These are phyloP conservation scores for Physella acuta DNA, from an alignment of 1,140 invertebrate species.

Conservation along the genomic window DNA sequence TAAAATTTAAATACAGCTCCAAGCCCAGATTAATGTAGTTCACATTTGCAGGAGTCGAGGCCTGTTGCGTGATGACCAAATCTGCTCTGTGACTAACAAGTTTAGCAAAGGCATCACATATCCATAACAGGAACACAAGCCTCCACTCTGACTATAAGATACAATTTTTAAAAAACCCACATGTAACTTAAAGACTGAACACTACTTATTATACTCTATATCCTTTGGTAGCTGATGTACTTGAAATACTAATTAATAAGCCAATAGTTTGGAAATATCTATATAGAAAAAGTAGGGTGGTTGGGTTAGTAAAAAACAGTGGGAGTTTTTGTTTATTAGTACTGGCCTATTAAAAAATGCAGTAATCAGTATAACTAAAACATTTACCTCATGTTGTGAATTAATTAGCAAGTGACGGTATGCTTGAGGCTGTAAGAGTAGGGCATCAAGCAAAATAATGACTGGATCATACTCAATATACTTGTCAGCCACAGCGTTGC, in stretches of 20 bases:
- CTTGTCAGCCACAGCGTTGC: slow-evolving; percentile 77
- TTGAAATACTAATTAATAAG: neutral
- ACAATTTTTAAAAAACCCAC: slow-evolving; percentile 18
- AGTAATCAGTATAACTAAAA: too few relatives aligned
- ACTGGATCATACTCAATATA: slow-evolving; percentile 86
- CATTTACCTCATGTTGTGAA: too few relatives aligned
- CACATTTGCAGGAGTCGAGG: slow-evolving; percentile 36
- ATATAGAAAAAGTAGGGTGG: too few relatives aligned
- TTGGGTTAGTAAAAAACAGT: too few relatives aligned
- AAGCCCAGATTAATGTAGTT: slow-evolving; percentile 51
- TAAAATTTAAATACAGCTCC: slow-evolving; percentile 49
- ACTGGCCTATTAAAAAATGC: too few relatives aligned
- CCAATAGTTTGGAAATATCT: too few relatives aligned
- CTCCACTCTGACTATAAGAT: slow-evolving; percentile 48
- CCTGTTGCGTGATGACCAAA: neutral
- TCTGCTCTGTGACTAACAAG: slow-evolving; percentile 33
- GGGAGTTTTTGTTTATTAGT: too few relatives aligned
- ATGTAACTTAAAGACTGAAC: neutral
- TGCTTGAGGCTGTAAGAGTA: slow-evolving; percentile 76
- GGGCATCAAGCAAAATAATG: slow-evolving; percentile 79
- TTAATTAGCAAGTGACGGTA: slow-evolving; percentile 83
- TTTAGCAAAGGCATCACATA: slow-evolving; percentile 53
- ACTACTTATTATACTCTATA: neutral
- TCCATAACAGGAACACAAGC: slow-evolving; percentile 44
- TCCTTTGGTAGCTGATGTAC: neutral